Base-by-base conservation (phyloP, 2,888 invertebrate species). In the Anorthoa munda region DNA sequence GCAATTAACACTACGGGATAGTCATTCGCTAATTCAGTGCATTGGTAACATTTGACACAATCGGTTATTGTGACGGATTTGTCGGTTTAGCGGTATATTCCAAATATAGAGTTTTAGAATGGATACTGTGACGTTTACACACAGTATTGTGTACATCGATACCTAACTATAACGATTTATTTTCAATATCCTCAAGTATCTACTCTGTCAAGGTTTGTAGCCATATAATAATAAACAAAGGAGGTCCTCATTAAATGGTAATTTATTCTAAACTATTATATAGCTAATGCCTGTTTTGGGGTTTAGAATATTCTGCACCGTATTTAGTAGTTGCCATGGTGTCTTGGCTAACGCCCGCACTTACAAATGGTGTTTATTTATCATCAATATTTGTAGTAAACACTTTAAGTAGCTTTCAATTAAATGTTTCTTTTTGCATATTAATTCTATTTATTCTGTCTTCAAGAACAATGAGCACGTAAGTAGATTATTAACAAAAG, bases 231-330 rank as follows among this genome's bases (percentile, higher is more conserved):
- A 76, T 65, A 77, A 60, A 66, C 72, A 72, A 65, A 76, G 53
- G 15, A 61, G 56, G 51, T 66, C 61, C 72, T 77, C 65, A 56
- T 56, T 66, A 72, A 77, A 78, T 78, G 65, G n/a, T 61, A 72
- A 77, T 77, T 77, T 78, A 77, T 77, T 65, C 65, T 17, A 18
- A 64, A 76, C 69, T 39, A 63, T 67, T 46, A 67, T 75, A 23
- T 50, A 75, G 55, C 17, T 50, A 46, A 56, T 53, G 39, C 63
- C 21, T 48, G 77, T 65, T 65, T 65, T 50, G 50, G 50, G 53
- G 64, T 13, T 59, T 18, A 64, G 15, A 48, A 77, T 76, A 21
- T 46, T 63, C n/a, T 59, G 31, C 15, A 50, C 21, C 58, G 39
- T 53, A 21, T 58, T 21, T 21, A 56, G 45, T 21, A 26, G 46